Evolutionary conservation across 2,113 vertebrate genomes (phyloP).

Genomic region (Osmerus mordax): DNA sequence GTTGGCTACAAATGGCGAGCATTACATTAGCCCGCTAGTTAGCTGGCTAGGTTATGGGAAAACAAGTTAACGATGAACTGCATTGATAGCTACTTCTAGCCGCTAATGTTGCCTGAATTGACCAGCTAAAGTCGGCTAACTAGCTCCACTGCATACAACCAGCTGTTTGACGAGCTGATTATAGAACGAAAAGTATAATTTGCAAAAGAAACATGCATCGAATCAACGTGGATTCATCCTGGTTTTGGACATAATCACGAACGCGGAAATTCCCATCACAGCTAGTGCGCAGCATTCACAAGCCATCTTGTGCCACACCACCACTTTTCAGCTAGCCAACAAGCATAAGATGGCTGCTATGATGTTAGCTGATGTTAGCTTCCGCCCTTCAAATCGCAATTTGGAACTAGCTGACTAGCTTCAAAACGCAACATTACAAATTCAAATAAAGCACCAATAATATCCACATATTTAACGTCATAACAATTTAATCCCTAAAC

Average conservation of each 20-base stretch:
- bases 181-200: background rate
- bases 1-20: constrained; percentile 65
- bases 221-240: background rate
- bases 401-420: background rate
- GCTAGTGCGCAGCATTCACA: constrained; percentile 52
- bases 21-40: constrained; percentile 69
- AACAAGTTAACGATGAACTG: constrained; percentile 61
- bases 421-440: background rate
- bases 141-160: constrained; percentile 59
- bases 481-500: constrained; percentile 12
- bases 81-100: constrained; percentile 72
- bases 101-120: constrained; percentile 65
- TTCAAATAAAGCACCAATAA: background rate
- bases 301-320: constrained; percentile 73
- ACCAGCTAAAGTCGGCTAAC: constrained; percentile 64
- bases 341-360: constrained; percentile 78
- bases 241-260: constrained; percentile 6
- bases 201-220: background rate
- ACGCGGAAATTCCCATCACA: constrained; percentile 49
- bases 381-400: constrained; percentile 63
- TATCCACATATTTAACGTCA: background rate
- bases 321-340: constrained; percentile 64
- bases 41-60: constrained; percentile 52
- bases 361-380: constrained; percentile 60
- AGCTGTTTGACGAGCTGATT: constrained; percentile 18